Evolutionary conservation across 1,140 invertebrate species (phyloP).

Genomic region (Papilio xuthus): DNA sequence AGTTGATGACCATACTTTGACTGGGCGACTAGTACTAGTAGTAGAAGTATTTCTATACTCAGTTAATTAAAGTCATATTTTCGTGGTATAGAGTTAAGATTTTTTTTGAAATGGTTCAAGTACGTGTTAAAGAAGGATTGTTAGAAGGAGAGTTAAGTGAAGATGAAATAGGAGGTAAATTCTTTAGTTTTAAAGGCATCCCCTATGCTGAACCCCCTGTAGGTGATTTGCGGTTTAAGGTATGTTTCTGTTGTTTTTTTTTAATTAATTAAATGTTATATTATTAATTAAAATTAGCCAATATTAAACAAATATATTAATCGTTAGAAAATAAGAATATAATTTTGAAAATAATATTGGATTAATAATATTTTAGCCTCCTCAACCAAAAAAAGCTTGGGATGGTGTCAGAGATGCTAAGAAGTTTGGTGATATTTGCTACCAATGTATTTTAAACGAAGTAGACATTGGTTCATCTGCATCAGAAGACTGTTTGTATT

Average conservation of each 20-base stretch:
- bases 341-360: too few relatives aligned
- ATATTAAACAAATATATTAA: too few relatives aligned
- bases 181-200: constrained; percentile 85
- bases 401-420: constrained; percentile 49
- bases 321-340: too few relatives aligned
- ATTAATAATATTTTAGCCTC: constrained; percentile 44
- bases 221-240: constrained; percentile 81
- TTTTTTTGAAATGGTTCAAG: constrained; percentile 26
- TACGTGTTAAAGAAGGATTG: constrained; percentile 21
- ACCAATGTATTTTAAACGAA: constrained; percentile 42
- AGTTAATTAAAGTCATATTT: background rate
- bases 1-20: background rate
- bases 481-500: constrained; percentile 82
- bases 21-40: background rate
- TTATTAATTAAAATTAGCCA: too few relatives aligned
- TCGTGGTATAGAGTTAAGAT: background rate
- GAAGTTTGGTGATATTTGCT: constrained; percentile 46
- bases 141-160: constrained; percentile 38
- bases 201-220: constrained; percentile 85
- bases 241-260: constrained; percentile 39
- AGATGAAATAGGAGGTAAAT: constrained; percentile 66
- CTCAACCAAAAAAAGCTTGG: constrained; percentile 51
- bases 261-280: too few relatives aligned
- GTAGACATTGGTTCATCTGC: constrained; percentile 50
- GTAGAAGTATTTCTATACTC: background rate